Percentiles rank a stretch among this genome's conserved stretches.
These are phyloP conservation scores for Acanthopleura granulata DNA, from an alignment of 2,888 invertebrate species.

Conservation along the genomic window DNA sequence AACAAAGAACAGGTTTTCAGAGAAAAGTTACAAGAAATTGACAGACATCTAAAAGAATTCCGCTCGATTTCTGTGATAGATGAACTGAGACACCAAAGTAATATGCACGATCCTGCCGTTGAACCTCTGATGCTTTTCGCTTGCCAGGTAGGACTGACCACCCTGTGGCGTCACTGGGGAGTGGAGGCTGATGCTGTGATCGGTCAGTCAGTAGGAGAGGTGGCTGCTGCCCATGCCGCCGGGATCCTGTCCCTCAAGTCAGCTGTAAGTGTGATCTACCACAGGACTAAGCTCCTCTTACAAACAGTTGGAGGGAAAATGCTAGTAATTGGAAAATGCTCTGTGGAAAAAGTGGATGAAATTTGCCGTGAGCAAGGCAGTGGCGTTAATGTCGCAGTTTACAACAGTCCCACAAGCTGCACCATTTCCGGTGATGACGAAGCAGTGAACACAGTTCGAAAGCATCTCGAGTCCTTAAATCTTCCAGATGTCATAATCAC, in stretches of 20 bases:
- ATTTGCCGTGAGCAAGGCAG: slow-evolving; percentile 24
- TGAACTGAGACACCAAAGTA: slow-evolving; percentile 28
- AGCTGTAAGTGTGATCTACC: slow-evolving; percentile 48
- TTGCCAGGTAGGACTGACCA: slow-evolving; percentile 38
- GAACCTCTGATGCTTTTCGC: slow-evolving; percentile 49
- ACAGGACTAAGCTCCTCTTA: slow-evolving; percentile 38
- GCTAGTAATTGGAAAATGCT: slow-evolving; percentile 40
- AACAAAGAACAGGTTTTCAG: slow-evolving; percentile 33
- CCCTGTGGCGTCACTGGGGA: slow-evolving; percentile 37
- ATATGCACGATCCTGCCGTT: slow-evolving; percentile 36
- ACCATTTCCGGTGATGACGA: slow-evolving; percentile 41
- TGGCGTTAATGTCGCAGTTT: slow-evolving; percentile 35
- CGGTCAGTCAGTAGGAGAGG: slow-evolving; percentile 51
- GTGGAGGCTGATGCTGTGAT: slow-evolving; percentile 37
- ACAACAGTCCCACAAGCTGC: slow-evolving; percentile 37
- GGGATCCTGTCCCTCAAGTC: slow-evolving; percentile 36
- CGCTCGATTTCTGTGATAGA: slow-evolving; percentile 35
- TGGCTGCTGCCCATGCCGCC: slow-evolving; percentile 43
- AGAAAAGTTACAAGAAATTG: slow-evolving; percentile 36
- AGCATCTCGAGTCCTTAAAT: slow-evolving; percentile 16
- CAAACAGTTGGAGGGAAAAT: slow-evolving; percentile 43
- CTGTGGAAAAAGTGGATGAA: slow-evolving; percentile 26
- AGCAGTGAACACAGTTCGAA: slow-evolving; percentile 29
- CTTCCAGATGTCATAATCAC: slow-evolving; percentile 25
- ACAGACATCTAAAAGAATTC: slow-evolving; percentile 30